These are phyloP conservation scores for Apteryx owenii DNA, from an alignment of 2,113 vertebrate species.

Conservation along the genomic window DNA sequence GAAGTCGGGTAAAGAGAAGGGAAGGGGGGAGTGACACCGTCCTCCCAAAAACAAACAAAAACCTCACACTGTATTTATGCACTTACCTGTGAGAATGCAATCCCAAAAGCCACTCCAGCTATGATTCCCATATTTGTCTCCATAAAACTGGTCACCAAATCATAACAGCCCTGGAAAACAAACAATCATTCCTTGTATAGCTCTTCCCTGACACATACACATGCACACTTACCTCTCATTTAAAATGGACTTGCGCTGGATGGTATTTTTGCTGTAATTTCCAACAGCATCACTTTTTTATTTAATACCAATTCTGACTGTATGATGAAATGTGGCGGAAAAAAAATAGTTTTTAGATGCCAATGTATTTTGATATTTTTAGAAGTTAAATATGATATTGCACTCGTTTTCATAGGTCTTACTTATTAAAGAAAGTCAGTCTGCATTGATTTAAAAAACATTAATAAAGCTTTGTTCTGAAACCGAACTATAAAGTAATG, in stretches of 20 bases:
- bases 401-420: background rate
- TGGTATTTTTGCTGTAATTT: background rate
- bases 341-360: background rate
- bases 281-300: background rate
- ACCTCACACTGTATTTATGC: background rate
- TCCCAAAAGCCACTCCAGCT: constrained; percentile 95
- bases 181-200: background rate
- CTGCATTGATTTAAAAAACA: background rate
- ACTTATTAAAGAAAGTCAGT: background rate
- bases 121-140: constrained; percentile 98
- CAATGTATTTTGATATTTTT: background rate
- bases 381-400: background rate
- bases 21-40: background rate
- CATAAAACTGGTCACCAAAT: constrained; percentile 94
- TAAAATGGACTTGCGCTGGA: background rate
- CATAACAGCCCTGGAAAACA: constrained; percentile 90
- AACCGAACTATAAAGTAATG: background rate
- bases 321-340: background rate
- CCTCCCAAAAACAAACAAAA: background rate
- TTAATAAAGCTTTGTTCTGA: background rate
- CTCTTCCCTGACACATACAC: background rate
- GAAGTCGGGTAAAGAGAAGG: constrained; percentile 18
- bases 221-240: background rate
- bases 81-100: constrained; percentile 96
- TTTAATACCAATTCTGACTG: background rate